Percentiles rank a stretch among this genome's conserved stretches.
These are phyloP conservation scores for Anticlea derivata DNA, from an alignment of 2,888 invertebrate species.

Conservation along the genomic window DNA sequence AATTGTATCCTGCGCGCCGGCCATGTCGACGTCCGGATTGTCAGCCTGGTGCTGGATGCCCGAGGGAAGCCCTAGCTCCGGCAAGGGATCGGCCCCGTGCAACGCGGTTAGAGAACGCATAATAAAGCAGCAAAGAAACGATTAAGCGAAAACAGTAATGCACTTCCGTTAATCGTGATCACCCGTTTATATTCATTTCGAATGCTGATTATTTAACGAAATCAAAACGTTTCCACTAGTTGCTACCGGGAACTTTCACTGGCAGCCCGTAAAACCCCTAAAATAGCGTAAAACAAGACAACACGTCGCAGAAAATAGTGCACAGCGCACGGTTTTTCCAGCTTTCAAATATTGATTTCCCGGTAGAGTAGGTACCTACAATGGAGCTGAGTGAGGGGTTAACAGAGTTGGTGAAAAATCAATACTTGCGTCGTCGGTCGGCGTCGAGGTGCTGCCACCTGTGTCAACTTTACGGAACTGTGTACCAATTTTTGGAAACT, in stretches of 20 bases:
- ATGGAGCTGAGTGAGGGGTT: conserved; percentile 36
- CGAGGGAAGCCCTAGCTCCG: conserved; percentile 67
- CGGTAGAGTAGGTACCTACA: conserved; percentile 43
- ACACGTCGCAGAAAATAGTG: conserved; percentile 18
- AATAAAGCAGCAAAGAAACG: conserved; percentile 78
- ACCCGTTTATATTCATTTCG: conserved; percentile 63
- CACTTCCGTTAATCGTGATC: conserved; percentile 65
- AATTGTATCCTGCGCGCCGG: conserved; percentile 97
- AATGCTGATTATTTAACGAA: conserved; percentile 42
- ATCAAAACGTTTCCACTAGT: conserved; percentile 27
- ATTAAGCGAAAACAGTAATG: conserved; percentile 71
- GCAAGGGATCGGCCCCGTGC: conserved; percentile 77
- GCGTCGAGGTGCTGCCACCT: conserved; percentile 64
- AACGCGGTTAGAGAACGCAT: conserved; percentile 77
- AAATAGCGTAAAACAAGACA: conserved; percentile 20
- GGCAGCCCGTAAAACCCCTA: conserved; percentile 19
- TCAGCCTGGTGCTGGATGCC: conserved; percentile 60
- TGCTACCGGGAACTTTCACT: conserved; percentile 26
- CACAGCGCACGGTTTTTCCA: conserved; percentile 53
- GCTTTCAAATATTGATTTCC: conserved; percentile 73
- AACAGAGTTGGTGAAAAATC: conserved; percentile 54
- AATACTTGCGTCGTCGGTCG: conserved; percentile 52
- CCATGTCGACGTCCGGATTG: conserved; percentile 85
- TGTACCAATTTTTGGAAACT: not conserved
- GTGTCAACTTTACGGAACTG: conserved; percentile 26